These are phyloP conservation scores for Channa striata DNA, from an alignment of 2,797 vertebrate species.

Conservation along the genomic window DNA sequence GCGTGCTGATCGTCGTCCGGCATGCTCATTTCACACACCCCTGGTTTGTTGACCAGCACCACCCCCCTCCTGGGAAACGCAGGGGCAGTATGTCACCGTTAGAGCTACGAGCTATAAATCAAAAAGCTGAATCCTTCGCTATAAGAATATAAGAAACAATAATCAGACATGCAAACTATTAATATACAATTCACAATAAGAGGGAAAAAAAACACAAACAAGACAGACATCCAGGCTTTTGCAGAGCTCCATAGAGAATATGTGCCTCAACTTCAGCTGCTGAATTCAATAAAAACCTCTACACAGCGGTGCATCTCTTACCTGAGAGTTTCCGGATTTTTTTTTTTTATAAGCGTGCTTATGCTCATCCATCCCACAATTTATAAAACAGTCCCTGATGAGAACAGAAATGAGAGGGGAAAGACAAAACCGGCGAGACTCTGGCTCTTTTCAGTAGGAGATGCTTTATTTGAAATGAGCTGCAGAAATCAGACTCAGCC, in stretches of 20 bases:
- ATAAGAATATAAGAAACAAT: background rate
- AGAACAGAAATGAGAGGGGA: slow-evolving; percentile 11
- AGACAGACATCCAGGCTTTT: slow-evolving; percentile 1
- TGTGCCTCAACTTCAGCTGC: background rate
- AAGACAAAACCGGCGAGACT: slow-evolving; percentile 14
- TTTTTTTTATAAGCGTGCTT: background rate
- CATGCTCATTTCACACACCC: slow-evolving; percentile 88
- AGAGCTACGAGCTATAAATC: background rate
- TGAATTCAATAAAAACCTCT: slow-evolving; percentile 18
- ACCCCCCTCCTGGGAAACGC: slow-evolving; percentile 82
- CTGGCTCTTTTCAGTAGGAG: background rate
- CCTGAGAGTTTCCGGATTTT: background rate
- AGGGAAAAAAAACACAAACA: background rate
- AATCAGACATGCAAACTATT: no score
- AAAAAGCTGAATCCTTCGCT: no score
- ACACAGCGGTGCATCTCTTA: slow-evolving; percentile 14
- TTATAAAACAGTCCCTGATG: background rate
- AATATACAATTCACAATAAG: background rate
- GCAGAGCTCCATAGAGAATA: background rate
- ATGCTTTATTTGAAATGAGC: slow-evolving; percentile 4
- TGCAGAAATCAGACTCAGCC: background rate
- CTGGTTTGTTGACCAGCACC: slow-evolving; percentile 81
- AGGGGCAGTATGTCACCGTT: background rate
- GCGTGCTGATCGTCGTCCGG: slow-evolving; percentile 93
- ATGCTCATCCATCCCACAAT: background rate